Conservation (phyloP, 2,797 vertebrate genomes). For the Simalia tracyae region DNA sequence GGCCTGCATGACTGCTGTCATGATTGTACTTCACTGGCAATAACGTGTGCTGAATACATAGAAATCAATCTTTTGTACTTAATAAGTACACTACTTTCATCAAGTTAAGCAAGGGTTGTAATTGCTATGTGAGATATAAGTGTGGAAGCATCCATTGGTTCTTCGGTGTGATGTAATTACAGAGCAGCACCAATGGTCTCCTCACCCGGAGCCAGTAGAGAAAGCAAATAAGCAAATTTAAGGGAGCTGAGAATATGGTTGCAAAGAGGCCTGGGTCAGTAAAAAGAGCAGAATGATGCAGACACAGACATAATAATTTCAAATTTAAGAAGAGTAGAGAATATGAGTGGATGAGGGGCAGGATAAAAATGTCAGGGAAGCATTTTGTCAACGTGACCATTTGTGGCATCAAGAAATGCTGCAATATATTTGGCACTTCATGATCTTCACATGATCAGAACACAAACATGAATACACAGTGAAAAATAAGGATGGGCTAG, state of each 20-base stretch:
- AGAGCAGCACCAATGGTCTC: not conserved
- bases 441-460: not conserved
- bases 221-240: not conserved
- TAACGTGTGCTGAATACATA: not conserved
- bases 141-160: not conserved
- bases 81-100: not conserved
- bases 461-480: not conserved
- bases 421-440: not conserved
- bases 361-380: not conserved
- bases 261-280: not conserved
- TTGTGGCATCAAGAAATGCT: not conserved
- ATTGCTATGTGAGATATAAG: not conserved
- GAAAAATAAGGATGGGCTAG: not conserved
- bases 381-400: not conserved
- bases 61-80: not conserved
- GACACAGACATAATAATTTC: not conserved
- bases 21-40: not conserved
- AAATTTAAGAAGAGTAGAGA: not conserved
- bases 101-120: not conserved
- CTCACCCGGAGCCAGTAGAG: not conserved
- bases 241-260: not conserved
- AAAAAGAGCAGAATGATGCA: not conserved
- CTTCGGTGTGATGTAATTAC: not conserved
- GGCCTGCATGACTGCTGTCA: not conserved
- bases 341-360: not conserved